Conservation (phyloP, 2,113 vertebrate genomes). For the Corydoras sp. region DNA sequence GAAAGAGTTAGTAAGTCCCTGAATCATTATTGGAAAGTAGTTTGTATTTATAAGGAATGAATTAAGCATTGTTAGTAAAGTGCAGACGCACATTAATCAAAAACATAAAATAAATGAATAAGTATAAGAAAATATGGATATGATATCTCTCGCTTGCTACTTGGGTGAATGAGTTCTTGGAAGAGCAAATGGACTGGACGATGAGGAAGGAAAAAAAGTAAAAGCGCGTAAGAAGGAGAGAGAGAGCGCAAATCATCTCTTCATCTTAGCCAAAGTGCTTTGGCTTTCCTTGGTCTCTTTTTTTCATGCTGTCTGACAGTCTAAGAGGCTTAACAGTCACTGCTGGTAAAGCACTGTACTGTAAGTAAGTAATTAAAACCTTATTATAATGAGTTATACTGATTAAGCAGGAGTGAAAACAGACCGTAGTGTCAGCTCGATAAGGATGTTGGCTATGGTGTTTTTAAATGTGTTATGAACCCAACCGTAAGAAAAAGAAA, state of each 20-base stretch:
- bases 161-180: conserved; percentile 16
- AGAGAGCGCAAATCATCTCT: conserved; percentile 12
- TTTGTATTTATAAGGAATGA: too few species aligned
- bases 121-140: neutral
- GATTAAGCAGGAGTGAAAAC: too few species aligned
- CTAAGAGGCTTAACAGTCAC: conserved; percentile 1
- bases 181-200: conserved; percentile 4
- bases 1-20: too few species aligned
- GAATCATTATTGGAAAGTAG: too few species aligned
- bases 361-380: conserved; percentile 1
- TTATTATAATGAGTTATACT: neutral
- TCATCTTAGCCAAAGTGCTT: conserved; percentile 11
- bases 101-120: neutral
- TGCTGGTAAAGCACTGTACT: neutral
- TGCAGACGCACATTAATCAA: neutral
- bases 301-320: conserved; percentile 22
- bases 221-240: neutral
- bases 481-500: too few species aligned
- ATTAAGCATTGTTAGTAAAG: too few species aligned
- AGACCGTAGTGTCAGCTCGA: too few species aligned
- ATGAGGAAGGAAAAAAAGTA: conserved; percentile 12
- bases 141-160: neutral
- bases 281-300: conserved; percentile 1
- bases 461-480: too few species aligned
- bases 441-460: too few species aligned